Evolutionary conservation across 2,113 vertebrate genomes (phyloP).

Genomic region (Passerina amoena): DNA sequence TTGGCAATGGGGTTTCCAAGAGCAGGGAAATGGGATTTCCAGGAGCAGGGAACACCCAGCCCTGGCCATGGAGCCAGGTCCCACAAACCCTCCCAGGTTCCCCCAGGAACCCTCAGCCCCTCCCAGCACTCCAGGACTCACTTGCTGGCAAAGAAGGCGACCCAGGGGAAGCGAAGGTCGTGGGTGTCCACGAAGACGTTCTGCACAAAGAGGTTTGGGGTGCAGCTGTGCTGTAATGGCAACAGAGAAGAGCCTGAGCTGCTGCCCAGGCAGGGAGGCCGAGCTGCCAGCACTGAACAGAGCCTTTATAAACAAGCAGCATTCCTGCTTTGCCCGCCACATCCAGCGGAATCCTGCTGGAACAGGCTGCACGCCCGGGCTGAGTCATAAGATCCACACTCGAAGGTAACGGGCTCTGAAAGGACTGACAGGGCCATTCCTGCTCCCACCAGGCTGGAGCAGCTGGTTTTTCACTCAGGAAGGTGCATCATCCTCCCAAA

Average conservation of each 20-base stretch:
- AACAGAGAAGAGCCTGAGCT: background rate
- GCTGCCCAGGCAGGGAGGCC: background rate
- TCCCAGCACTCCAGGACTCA: conserved; percentile 56
- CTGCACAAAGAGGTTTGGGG: conserved; percentile 97
- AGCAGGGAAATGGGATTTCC: background rate
- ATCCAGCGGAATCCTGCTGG: background rate
- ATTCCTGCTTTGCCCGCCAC: background rate
- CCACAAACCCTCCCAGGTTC: too few species aligned
- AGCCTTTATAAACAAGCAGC: background rate
- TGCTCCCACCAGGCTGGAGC: background rate
- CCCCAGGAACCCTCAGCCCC: background rate
- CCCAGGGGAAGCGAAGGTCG: conserved; percentile 96
- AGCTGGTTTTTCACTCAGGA: accelerated
- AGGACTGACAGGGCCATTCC: background rate
- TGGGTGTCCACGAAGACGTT: conserved; percentile 98
- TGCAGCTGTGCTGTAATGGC: conserved; percentile 86
- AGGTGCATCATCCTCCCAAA: accelerated
- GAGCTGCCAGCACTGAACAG: accelerated
- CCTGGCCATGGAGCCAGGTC: background rate
- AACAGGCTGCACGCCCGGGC: accelerated
- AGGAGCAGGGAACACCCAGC: background rate
- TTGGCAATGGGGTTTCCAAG: background rate
- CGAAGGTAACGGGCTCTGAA: background rate
- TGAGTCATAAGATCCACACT: background rate
- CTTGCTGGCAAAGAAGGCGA: conserved; percentile 99